Evolutionary conservation across 1,140 invertebrate genomes (phyloP), one percentile per base, ranked within the genome.

Genomic region (Achroia grisella): DNA sequence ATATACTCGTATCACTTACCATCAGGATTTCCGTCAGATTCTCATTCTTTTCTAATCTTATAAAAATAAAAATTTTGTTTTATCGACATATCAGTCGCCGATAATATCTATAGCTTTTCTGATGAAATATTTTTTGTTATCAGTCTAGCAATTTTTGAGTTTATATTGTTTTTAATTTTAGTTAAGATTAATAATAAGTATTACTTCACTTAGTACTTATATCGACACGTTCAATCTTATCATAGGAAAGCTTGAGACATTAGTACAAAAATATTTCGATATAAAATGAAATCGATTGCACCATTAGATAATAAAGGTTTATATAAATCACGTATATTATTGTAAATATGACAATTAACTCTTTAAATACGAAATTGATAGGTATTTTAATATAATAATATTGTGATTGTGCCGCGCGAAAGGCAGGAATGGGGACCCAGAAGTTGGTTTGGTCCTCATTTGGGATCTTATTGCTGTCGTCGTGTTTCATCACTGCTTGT

Each of bases 161-260:
- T n/a, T n/a, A n/a, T n/a, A n/a, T n/a, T n/a, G n/a, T n/a, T n/a
- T n/a, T n/a, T n/a, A n/a, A n/a, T n/a, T n/a, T 23, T 23, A 23
- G 2, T 23, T 23, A 23, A 23, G 2, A 23, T 23, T 3, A 23
- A 23, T 23, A 23, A 23, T 23, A 23, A 23, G 6, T 23, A 37
- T 37, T 15, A 37, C 13, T 17, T 17, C 12, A 1, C n/a, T 14
- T 37, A 10, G n/a, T 13, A n/a, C 14, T 10, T 14, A 36, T 15
- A 74, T 74, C 68, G 48, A 13, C 65, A 74, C 71, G 68, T 74
- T 9, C 51, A 8, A 74, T 77, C 64, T 77, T 67, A 68, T 71
- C 61, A 55, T 48, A 34, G 14, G 10, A 10, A 1, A 37, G 0
- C 4, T 8, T 10, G 8, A 37, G 17, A 37, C 4, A 17, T 10